These are phyloP conservation scores for Macrosteles quadrilineatus DNA, from an alignment of 1,140 invertebrate species.

Conservation along the genomic window DNA sequence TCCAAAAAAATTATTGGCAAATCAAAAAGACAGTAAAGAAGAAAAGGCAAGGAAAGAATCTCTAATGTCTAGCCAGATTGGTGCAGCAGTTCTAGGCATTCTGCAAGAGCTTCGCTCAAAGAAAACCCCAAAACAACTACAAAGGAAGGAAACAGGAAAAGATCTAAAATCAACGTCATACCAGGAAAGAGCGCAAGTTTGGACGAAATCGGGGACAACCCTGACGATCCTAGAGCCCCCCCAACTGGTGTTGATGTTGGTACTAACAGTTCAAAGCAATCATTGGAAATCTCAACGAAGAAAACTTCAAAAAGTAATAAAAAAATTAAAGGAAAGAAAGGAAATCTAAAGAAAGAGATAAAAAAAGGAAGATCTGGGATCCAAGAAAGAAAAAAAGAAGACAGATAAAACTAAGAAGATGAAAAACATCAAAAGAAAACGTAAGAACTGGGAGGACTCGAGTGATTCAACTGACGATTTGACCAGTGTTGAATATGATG, in stretches of 20 bases:
- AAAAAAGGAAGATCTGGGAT: too few species aligned
- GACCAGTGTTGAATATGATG: not conserved
- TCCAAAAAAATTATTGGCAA: not conserved
- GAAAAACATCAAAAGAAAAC: not conserved
- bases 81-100: not conserved
- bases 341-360: too few species aligned
- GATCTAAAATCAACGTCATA: not conserved
- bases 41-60: not conserved
- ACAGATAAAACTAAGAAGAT: not conserved
- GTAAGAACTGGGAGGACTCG: not conserved
- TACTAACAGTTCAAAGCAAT: too few species aligned
- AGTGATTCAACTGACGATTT: not conserved
- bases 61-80: not conserved
- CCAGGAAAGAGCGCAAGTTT: not conserved
- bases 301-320: too few species aligned
- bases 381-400: not conserved
- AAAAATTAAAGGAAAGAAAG: too few species aligned
- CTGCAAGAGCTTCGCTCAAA: not conserved
- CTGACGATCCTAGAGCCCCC: not conserved
- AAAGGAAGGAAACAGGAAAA: not conserved
- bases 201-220: not conserved
- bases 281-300: too few species aligned
- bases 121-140: too few species aligned
- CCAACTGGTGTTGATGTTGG: not conserved
- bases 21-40: constrained; percentile 2